phyloP scores from a whole-genome alignment of 1,140 invertebrate species.

The Polypedilum pembai region DNA sequence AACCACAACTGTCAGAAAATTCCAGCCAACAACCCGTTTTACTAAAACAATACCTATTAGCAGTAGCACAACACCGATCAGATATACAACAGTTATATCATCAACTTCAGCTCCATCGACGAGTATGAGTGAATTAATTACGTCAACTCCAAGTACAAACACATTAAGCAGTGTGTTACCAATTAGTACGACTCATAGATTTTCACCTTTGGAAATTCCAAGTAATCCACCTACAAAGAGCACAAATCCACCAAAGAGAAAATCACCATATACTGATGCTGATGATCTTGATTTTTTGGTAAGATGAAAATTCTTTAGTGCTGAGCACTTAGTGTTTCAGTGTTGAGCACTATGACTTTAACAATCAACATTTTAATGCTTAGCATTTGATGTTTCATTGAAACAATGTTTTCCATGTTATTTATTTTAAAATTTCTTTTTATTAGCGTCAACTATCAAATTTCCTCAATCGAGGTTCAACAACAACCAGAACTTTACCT shows the following conservation, averaged over 20 bases:
- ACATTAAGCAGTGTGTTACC: neutral
- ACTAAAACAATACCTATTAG: neutral
- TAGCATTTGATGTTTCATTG: too few relatives aligned
- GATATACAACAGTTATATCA: neutral
- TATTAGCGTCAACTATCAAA: neutral
- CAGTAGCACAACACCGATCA: neutral
- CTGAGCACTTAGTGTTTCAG: too few relatives aligned
- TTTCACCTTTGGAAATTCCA: neutral
- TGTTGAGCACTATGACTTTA: too few relatives aligned
- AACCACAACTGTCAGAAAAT: constrained; percentile 31
- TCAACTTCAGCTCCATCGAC: neutral
- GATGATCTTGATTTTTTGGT: constrained; percentile 3
- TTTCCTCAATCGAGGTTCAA: neutral
- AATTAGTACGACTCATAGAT: neutral
- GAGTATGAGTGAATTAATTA: too few relatives aligned
- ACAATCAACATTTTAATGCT: too few relatives aligned
- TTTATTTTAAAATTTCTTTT: neutral
- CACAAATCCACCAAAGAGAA: neutral
- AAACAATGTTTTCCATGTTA: too few relatives aligned
- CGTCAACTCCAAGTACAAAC: neutral
- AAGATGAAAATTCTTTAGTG: neutral
- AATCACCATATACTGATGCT: neutral
- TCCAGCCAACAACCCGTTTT: neutral
- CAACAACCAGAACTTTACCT: neutral
- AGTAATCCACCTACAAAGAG: neutral